These are phyloP conservation scores for Hylaeus anthracinus DNA, from an alignment of 1,140 invertebrate genomes.

Conservation along the genomic window DNA sequence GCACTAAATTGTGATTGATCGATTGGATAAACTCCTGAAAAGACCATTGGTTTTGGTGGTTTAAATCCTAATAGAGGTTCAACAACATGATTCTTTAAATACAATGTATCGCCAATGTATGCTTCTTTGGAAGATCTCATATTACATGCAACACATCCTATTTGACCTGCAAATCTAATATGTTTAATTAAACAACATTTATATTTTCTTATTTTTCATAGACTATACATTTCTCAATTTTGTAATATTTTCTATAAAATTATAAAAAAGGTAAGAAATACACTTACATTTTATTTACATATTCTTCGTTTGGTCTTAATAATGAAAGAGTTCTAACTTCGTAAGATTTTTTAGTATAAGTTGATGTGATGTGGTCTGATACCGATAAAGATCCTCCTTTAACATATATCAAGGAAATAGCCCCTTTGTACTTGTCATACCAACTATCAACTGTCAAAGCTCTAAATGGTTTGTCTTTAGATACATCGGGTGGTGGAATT, in stretches of 20 bases:
- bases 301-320: slow-evolving; percentile 89
- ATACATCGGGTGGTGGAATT: slow-evolving; percentile 88
- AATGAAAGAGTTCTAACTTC: slow-evolving; percentile 91
- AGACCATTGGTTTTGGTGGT: slow-evolving; percentile 93
- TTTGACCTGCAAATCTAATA: slow-evolving; percentile 85
- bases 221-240: background rate
- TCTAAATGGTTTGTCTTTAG: slow-evolving; percentile 84
- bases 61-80: slow-evolving; percentile 86
- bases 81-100: slow-evolving; percentile 81
- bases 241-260: slow-evolving; percentile 10
- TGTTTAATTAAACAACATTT: background rate
- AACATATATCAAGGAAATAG: slow-evolving; percentile 90
- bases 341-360: slow-evolving; percentile 87
- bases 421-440: slow-evolving; percentile 94
- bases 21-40: slow-evolving; percentile 95
- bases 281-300: slow-evolving; percentile 86
- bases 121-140: slow-evolving; percentile 91
- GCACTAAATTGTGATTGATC: slow-evolving; percentile 91
- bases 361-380: slow-evolving; percentile 86
- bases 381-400: slow-evolving; percentile 87
- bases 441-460: slow-evolving; percentile 96
- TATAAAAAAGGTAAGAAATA: slow-evolving; percentile 10
- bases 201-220: background rate
- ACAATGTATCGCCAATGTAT: slow-evolving; percentile 92
- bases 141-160: slow-evolving; percentile 91